Evolutionary conservation across 2,888 invertebrate genomes (phyloP).

Genomic region (Caenorhabditis afra): DNA sequence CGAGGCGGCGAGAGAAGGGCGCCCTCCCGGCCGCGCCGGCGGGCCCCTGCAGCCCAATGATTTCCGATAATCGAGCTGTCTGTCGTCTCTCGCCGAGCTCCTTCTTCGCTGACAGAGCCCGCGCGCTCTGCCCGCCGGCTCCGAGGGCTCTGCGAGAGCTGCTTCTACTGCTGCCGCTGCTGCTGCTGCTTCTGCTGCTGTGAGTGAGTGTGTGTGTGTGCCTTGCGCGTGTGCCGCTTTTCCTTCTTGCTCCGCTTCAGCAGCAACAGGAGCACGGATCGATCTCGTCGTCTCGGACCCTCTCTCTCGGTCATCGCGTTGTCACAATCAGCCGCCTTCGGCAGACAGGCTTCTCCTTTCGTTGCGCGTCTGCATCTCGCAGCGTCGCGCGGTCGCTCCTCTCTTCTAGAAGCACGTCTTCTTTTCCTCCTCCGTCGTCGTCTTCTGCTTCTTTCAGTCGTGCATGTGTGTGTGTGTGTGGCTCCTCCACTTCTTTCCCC

Average conservation of each 20-base stretch:
- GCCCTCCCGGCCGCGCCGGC: constrained; percentile 28
- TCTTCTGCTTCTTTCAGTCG: constrained; percentile 7
- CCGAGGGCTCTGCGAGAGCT: constrained; percentile 21
- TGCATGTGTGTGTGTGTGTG: constrained; percentile 2
- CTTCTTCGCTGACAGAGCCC: background rate
- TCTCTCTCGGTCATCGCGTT: constrained; percentile 17
- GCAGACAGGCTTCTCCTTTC: constrained; percentile 12
- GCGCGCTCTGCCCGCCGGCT: constrained; percentile 6
- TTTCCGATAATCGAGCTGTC: constrained; percentile 67
- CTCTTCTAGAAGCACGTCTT: constrained; percentile 8
- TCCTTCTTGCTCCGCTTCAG: constrained; percentile 14
- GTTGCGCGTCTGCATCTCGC: constrained; percentile 19
- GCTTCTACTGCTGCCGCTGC: background rate
- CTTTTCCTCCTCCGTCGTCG: background rate
- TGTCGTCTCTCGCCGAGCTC: constrained; percentile 30
- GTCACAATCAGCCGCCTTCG: constrained; percentile 33
- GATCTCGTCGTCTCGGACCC: constrained; percentile 34
- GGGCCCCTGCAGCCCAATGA: constrained; percentile 62
- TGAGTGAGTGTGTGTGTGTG: constrained; percentile 26
- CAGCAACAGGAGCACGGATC: constrained; percentile 13
- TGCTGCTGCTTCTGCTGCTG: background rate
- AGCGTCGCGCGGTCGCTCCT: background rate
- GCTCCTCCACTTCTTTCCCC: constrained; percentile 30
- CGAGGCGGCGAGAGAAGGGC: constrained; percentile 31
- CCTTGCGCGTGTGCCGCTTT: constrained; percentile 16